phyloP scores from a whole-genome alignment of 2,888 invertebrate species.

The Drosophila setosimentum region DNA sequence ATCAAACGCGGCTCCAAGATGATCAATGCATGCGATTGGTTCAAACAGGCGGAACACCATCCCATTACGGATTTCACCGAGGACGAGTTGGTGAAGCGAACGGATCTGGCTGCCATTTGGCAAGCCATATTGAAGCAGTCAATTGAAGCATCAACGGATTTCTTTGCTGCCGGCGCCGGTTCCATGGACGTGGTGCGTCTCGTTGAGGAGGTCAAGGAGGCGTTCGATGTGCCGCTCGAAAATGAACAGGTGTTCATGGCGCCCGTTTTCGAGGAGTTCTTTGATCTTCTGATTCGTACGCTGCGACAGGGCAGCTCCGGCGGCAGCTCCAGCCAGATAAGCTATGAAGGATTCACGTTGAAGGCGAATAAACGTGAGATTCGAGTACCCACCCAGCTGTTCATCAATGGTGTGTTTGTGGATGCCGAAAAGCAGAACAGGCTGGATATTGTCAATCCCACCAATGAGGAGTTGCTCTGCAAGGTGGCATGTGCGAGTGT shows the following conservation, averaged over 20 bases:
- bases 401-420: slow-evolving; percentile 95
- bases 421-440: slow-evolving; percentile 90
- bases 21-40: slow-evolving; percentile 92
- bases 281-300: slow-evolving; percentile 88
- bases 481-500: slow-evolving; percentile 90
- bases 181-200: slow-evolving; percentile 98
- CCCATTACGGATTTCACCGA: slow-evolving; percentile 88
- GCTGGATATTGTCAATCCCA: slow-evolving; percentile 92
- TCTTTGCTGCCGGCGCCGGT: slow-evolving; percentile 97
- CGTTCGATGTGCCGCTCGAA: slow-evolving; percentile 90
- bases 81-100: slow-evolving; percentile 90
- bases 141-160: slow-evolving; percentile 93
- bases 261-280: slow-evolving; percentile 94
- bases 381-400: slow-evolving; percentile 94
- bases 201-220: slow-evolving; percentile 96
- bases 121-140: slow-evolving; percentile 92
- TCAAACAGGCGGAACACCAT: slow-evolving; percentile 86
- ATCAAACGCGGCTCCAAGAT: slow-evolving; percentile 92
- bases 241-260: slow-evolving; percentile 98
- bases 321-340: slow-evolving; percentile 86
- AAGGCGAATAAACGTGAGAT: slow-evolving; percentile 93
- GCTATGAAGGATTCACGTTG: slow-evolving; percentile 91
- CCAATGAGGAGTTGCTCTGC: slow-evolving; percentile 92
- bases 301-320: slow-evolving; percentile 88
- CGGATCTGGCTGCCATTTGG: slow-evolving; percentile 91